Evolutionary conservation across 2,888 invertebrate genomes (phyloP).

Genomic region (Trichogramma evanescens): DNA sequence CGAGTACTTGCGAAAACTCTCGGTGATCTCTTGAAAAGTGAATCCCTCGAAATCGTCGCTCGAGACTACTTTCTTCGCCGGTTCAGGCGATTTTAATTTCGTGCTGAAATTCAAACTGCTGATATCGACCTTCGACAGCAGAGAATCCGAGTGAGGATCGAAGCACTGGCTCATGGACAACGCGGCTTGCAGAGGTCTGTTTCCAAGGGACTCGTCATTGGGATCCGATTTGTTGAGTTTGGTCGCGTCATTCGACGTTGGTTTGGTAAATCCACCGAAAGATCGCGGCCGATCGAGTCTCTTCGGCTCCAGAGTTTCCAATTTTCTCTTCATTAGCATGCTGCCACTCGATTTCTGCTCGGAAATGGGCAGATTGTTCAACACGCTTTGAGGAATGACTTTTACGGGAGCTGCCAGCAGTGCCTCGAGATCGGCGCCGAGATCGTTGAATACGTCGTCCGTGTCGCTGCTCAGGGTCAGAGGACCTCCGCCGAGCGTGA

Average conservation of each 20-base stretch:
- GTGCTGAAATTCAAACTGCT: conserved; percentile 7
- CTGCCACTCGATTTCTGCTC: neutral
- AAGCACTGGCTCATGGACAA: conserved; percentile 19
- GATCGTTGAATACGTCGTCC: conserved; percentile 4
- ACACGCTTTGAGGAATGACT: neutral
- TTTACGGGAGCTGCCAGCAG: neutral
- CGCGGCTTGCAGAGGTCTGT: conserved; percentile 12
- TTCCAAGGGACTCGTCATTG: conserved; percentile 6
- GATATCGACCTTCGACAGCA: conserved; percentile 17
- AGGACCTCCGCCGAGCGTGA: neutral
- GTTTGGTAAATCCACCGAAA: conserved; percentile 16
- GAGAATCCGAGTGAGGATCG: conserved; percentile 20
- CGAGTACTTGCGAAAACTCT: conserved; percentile 6
- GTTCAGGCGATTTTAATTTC: neutral
- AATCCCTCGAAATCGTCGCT: conserved; percentile 10
- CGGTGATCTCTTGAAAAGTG: conserved; percentile 8
- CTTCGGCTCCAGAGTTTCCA: conserved; percentile 9
- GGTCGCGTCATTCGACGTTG: neutral
- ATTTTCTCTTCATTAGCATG: conserved; percentile 5
- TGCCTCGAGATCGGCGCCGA: conserved; percentile 1
- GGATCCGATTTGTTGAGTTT: conserved; percentile 20
- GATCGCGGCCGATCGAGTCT: conserved; percentile 14
- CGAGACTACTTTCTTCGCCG: neutral
- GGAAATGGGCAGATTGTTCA: neutral
- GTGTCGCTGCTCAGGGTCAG: conserved; percentile 4